These are phyloP conservation scores for Gallinago stenura DNA, from an alignment of 2,797 vertebrate species.

Conservation along the genomic window DNA sequence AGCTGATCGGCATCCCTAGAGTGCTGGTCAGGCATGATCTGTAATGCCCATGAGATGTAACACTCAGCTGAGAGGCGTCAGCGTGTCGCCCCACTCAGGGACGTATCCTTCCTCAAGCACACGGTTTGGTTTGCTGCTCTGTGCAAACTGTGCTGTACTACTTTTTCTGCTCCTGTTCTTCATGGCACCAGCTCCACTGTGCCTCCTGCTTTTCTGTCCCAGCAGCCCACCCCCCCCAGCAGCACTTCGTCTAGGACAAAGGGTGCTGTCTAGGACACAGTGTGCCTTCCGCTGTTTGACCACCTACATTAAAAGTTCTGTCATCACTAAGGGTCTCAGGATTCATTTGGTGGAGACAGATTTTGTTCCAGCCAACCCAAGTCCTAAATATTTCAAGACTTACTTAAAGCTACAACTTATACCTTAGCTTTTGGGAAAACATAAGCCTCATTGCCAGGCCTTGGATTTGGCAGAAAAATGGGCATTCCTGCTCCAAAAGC, in stretches of 20 bases:
- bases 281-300: not conserved
- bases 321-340: not conserved
- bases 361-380: not conserved
- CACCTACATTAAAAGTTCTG: not conserved
- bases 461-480: not conserved
- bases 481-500: not conserved
- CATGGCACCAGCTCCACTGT: fast-evolving
- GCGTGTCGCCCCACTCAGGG: not conserved
- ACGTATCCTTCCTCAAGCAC: not conserved
- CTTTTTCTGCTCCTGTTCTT: not conserved
- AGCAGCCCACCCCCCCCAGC: not conserved
- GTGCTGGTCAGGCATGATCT: conserved; percentile 31
- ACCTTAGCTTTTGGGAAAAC: not conserved
- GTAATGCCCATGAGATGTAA: conserved; percentile 34
- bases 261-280: not conserved
- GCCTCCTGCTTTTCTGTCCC: not conserved
- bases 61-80: not conserved
- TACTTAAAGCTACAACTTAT: not conserved
- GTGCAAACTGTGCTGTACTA: not conserved
- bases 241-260: not conserved
- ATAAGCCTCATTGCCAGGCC: not conserved
- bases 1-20: not conserved
- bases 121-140: not conserved
- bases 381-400: not conserved
- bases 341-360: not conserved